A percentile compares a stretch with the other conserved stretches of the same genome.
These are phyloP conservation scores for Neotragus pygmaeus DNA, from an alignment of 2,113 vertebrate species.

Conservation along the genomic window DNA sequence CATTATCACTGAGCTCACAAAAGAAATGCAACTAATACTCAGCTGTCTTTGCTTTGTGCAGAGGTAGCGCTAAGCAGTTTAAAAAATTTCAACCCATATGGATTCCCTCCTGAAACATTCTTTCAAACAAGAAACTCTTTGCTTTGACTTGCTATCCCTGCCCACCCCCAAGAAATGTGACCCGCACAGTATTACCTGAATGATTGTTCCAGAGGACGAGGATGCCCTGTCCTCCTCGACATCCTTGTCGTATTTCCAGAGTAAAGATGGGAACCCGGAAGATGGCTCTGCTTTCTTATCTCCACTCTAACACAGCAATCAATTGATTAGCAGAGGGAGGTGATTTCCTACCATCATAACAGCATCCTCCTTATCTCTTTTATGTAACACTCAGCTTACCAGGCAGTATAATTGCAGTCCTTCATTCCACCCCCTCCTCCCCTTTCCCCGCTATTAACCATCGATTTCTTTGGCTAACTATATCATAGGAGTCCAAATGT, in stretches of 20 bases:
- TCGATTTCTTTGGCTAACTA: neutral
- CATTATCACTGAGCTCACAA: neutral
- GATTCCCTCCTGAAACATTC: neutral
- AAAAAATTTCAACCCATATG: neutral
- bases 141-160: neutral
- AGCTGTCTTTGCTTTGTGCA: neutral
- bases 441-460: neutral
- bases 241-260: slow-evolving; percentile 43
- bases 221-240: slow-evolving; percentile 69
- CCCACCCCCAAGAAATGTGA: neutral
- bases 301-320: slow-evolving; percentile 73
- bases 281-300: slow-evolving; percentile 39
- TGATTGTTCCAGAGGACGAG: slow-evolving; percentile 77
- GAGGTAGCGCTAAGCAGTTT: neutral
- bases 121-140: neutral
- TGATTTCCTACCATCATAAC: neutral
- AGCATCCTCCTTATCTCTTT: neutral
- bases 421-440: neutral
- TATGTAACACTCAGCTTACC: neutral
- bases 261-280: slow-evolving; percentile 38
- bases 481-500: neutral
- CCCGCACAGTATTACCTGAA: slow-evolving; percentile 27
- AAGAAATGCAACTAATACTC: neutral
- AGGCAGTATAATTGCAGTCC: neutral
- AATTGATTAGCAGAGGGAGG: slow-evolving; percentile 45